Percentiles rank a stretch among this genome's conserved stretches.
These are phyloP conservation scores for Penaeus vannamei DNA, from an alignment of 1,140 invertebrate species.

Conservation along the genomic window DNA sequence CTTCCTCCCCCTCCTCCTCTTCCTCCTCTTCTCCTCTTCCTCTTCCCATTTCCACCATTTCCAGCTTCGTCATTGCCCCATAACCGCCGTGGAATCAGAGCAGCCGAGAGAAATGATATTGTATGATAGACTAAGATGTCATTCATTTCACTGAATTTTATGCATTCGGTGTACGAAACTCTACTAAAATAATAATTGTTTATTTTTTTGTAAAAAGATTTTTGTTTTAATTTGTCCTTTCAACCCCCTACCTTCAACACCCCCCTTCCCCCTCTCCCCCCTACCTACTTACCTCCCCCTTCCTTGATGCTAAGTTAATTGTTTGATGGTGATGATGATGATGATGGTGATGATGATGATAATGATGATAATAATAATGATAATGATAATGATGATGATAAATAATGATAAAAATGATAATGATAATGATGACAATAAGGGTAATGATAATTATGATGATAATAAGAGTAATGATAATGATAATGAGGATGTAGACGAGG, in stretches of 20 bases:
- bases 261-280: background rate
- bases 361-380: no score
- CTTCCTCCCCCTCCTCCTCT: no score
- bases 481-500: no score
- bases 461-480: no score
- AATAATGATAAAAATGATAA: no score
- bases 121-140: constrained; percentile 21
- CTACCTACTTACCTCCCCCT: background rate
- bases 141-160: background rate
- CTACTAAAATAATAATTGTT: constrained; percentile 62
- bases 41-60: background rate
- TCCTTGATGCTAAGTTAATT: no score
- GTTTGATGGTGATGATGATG: no score
- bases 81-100: background rate
- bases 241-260: background rate
- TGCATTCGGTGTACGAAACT: constrained; percentile 50
- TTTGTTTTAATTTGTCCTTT: background rate
- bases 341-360: no score
- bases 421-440: no score
- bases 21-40: background rate
- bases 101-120: background rate
- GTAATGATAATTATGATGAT: no score
- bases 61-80: background rate
- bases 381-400: no score
- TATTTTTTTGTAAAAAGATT: constrained; percentile 48